Percentiles rank a stretch among this genome's conserved stretches.
Evolutionary conservation across 2,888 invertebrate genomes (phyloP).

Genomic region (Latheticus oryzae): DNA sequence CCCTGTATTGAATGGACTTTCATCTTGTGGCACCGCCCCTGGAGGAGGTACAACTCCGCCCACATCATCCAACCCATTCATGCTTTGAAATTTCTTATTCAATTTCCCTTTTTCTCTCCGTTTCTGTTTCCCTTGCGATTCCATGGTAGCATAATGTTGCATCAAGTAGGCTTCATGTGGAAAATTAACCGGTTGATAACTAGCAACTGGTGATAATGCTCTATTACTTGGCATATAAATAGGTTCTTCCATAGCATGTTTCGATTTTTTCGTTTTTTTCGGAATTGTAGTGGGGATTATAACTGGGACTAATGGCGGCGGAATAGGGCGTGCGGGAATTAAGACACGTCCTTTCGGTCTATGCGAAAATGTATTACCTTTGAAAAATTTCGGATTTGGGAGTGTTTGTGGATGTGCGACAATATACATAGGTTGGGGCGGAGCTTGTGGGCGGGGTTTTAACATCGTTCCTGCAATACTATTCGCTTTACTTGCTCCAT

Average conservation of each 20-base stretch:
- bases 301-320: conserved; percentile 64
- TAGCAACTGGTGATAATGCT: conserved; percentile 70
- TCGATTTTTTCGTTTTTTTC: conserved; percentile 68
- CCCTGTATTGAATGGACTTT: conserved; percentile 80
- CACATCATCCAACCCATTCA: conserved; percentile 71
- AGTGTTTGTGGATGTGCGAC: conserved; percentile 63
- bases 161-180: conserved; percentile 71
- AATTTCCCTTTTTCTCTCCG: conserved; percentile 71
- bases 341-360: conserved; percentile 69
- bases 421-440: conserved; percentile 63
- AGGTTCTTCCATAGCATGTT: conserved; percentile 70
- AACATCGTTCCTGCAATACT: conserved; percentile 65
- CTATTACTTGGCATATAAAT: conserved; percentile 71
- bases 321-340: conserved; percentile 70
- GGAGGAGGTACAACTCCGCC: conserved; percentile 49
- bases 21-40: conserved; percentile 54
- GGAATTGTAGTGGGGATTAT: conserved; percentile 70
- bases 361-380: conserved; percentile 62
- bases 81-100: conserved; percentile 75
- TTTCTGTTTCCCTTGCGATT: conserved; percentile 66
- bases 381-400: conserved; percentile 65
- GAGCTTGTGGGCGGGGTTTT: conserved; percentile 62
- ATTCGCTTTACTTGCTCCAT: conserved; percentile 66
- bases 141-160: conserved; percentile 71
- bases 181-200: conserved; percentile 70